A percentile compares a stretch with the other conserved stretches of the same genome.
These are phyloP conservation scores for Cheilosia vulpina DNA, from an alignment of 2,888 invertebrate species.

Conservation along the genomic window DNA sequence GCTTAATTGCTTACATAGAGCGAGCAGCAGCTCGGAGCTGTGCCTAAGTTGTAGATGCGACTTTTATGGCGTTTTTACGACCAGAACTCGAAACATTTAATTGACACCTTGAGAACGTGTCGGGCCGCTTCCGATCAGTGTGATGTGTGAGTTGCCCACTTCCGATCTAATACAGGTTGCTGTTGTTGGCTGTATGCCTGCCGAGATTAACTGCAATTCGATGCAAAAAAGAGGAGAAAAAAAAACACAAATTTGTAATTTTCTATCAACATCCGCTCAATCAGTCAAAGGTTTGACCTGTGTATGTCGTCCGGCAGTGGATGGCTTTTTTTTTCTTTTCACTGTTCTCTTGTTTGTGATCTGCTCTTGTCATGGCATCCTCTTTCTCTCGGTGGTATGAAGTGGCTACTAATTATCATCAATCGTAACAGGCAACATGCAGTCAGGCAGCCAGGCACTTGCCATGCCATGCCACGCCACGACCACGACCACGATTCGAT, in stretches of 20 bases:
- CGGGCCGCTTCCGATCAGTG: constrained; percentile 36
- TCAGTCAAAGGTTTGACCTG: constrained; percentile 69
- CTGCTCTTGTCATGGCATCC: constrained; percentile 56
- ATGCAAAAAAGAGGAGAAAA: constrained; percentile 13
- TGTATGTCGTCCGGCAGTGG: constrained; percentile 36
- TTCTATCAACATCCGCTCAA: constrained; percentile 72
- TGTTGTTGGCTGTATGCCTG: constrained; percentile 2
- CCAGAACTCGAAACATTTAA: constrained; percentile 25
- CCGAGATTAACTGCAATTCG: not conserved
- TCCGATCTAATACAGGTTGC: constrained; percentile 27
- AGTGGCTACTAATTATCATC: constrained; percentile 73
- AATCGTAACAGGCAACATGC: constrained; percentile 56
- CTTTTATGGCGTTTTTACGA: not conserved
- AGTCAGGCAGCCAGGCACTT: constrained; percentile 64
- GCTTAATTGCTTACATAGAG: constrained; percentile 24
- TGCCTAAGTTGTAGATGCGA: not conserved
- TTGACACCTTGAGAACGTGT: constrained; percentile 35
- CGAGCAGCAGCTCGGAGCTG: not conserved
- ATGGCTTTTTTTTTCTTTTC: constrained; percentile 4
- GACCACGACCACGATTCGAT: constrained; percentile 2
- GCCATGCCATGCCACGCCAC: constrained; percentile 63
- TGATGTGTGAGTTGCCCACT: constrained; percentile 10
- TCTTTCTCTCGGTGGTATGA: constrained; percentile 54
- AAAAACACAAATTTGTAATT: constrained; percentile 20
- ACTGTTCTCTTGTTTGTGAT: constrained; percentile 35